Conservation (phyloP, 1,140 invertebrate species). For the Aphidius gifuensis region DNA sequence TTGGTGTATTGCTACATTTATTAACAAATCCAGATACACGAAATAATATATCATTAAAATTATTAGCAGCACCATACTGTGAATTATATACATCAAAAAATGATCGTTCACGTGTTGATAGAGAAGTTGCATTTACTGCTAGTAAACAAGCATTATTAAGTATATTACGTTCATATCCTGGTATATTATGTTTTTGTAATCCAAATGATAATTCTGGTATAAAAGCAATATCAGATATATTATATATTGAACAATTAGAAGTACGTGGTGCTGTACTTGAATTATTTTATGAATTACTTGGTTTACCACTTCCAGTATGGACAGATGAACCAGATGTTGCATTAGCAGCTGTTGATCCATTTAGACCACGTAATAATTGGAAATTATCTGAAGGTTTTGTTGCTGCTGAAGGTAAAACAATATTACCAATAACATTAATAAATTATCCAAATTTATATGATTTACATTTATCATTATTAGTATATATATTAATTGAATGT, state of each 20-base stretch:
- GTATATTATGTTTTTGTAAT: slow-evolving; percentile 80
- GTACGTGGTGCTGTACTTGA: slow-evolving; percentile 88
- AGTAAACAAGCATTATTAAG: slow-evolving; percentile 81
- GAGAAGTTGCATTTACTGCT: slow-evolving; percentile 76
- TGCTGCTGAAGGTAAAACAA: slow-evolving; percentile 77
- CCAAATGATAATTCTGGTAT: slow-evolving; percentile 70
- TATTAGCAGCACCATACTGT: slow-evolving; percentile 86
- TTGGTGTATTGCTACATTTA: slow-evolving; percentile 78
- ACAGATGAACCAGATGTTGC: slow-evolving; percentile 87
- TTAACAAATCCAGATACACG: slow-evolving; percentile 85
- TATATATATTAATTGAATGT: slow-evolving; percentile 83
- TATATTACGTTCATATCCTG: slow-evolving; percentile 86
- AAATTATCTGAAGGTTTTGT: slow-evolving; percentile 89
- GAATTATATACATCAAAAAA: slow-evolving; percentile 77
- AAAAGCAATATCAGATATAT: slow-evolving; percentile 79
- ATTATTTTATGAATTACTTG: slow-evolving; percentile 84
- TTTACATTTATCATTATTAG: slow-evolving; percentile 83
- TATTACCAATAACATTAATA: slow-evolving; percentile 77
- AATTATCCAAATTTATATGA: slow-evolving; percentile 86
- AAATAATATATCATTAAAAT: slow-evolving; percentile 74
- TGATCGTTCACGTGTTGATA: slow-evolving; percentile 68
- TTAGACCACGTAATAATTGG: slow-evolving; percentile 74
- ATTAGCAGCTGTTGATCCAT: slow-evolving; percentile 81
- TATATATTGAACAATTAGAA: slow-evolving; percentile 84
- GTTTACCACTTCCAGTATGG: slow-evolving; percentile 82